These are phyloP conservation scores for Acleris cristana DNA, from an alignment of 2,888 invertebrate species.

Conservation along the genomic window DNA sequence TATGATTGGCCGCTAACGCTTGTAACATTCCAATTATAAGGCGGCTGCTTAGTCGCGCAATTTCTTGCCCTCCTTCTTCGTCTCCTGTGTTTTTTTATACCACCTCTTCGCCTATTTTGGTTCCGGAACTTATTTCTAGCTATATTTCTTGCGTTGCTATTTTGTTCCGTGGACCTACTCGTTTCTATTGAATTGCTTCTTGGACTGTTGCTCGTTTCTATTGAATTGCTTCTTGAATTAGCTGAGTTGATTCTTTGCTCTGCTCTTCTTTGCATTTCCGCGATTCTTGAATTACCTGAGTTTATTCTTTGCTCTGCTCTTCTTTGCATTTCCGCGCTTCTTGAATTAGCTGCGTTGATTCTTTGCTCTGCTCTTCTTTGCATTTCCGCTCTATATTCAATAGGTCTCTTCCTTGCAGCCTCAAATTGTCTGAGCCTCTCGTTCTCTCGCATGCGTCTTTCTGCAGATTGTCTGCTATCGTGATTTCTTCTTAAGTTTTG, in stretches of 20 bases:
- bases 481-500: constrained; percentile 73
- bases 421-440: constrained; percentile 65
- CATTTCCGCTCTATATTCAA: constrained; percentile 65
- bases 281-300: constrained; percentile 54
- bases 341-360: constrained; percentile 55
- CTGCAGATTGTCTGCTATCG: constrained; percentile 85
- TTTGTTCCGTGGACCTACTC: constrained; percentile 60
- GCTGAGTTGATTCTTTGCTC: constrained; percentile 62
- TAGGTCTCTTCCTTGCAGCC: constrained; percentile 69
- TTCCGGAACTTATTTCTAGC: constrained; percentile 54
- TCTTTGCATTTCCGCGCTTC: constrained; percentile 59
- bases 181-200: constrained; percentile 63
- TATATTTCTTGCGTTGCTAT: constrained; percentile 49
- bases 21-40: constrained; percentile 66
- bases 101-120: constrained; percentile 57
- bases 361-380: constrained; percentile 67
- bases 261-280: constrained; percentile 59
- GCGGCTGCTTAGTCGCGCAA: constrained; percentile 78
- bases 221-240: no score
- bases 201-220: no score
- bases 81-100: constrained; percentile 66
- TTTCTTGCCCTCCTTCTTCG: constrained; percentile 68
- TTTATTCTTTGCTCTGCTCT: constrained; percentile 66
- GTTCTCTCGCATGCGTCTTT: constrained; percentile 67
- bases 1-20: constrained; percentile 48